Conservation (phyloP, 2,797 vertebrate genomes). For the Crax fasciolata region DNA sequence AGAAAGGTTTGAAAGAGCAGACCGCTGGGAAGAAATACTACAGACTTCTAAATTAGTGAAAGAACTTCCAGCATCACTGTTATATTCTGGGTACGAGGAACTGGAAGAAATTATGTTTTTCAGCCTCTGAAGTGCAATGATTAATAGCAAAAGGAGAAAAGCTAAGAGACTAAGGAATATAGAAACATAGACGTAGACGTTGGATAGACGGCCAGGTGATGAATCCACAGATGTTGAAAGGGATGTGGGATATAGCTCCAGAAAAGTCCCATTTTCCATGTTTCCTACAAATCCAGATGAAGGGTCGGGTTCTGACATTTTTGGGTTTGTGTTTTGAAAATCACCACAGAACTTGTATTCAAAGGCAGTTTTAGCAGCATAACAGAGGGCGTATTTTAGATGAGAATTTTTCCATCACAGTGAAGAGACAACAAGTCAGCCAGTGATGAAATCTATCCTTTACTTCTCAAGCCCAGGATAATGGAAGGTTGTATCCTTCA, state of each 20-base stretch:
- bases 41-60: conserved; percentile 98
- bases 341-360: neutral
- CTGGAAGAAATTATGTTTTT: conserved; percentile 97
- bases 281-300: conserved; percentile 80
- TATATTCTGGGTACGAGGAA: conserved; percentile 92
- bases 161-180: conserved; percentile 95
- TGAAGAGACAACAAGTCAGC: neutral
- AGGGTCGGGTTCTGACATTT: conserved; percentile 88
- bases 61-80: conserved; percentile 92
- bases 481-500: neutral
- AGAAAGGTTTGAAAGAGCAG: conserved; percentile 91
- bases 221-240: conserved; percentile 89
- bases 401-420: neutral
- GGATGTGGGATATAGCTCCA: conserved; percentile 90
- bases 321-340: conserved; percentile 35
- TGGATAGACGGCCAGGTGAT: conserved; percentile 85
- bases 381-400: conserved; percentile 3
- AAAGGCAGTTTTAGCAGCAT: conserved; percentile 27
- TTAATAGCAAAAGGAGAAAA: conserved; percentile 93
- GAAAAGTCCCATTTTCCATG: conserved; percentile 90
- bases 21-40: conserved; percentile 93
- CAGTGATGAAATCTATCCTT: neutral
- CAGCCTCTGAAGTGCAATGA: conserved; percentile 96
- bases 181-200: conserved; percentile 94
- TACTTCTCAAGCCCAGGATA: conserved; percentile 33